These are phyloP conservation scores for Heliconius hermathena DNA, from an alignment of 1,140 invertebrate genomes.

Conservation along the genomic window DNA sequence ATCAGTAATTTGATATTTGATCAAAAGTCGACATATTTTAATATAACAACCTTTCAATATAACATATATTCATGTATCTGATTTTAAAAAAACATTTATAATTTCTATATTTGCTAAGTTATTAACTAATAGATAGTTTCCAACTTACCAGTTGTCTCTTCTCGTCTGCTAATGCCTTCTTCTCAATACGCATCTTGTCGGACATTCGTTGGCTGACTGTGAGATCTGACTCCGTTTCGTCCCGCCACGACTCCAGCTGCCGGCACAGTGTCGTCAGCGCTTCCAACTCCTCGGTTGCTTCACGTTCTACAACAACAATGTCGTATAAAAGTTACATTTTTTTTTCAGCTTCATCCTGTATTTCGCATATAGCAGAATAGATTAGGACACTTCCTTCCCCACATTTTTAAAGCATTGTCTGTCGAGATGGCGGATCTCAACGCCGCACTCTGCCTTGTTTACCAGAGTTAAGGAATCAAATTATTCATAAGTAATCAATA, in stretches of 20 bases:
- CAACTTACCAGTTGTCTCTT: slow-evolving; percentile 76
- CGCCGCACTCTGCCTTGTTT: no score
- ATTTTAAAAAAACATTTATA: neutral
- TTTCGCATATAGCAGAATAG: no score
- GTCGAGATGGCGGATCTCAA: no score
- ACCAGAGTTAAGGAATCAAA: no score
- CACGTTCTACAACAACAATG: slow-evolving; percentile 60
- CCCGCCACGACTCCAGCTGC: slow-evolving; percentile 81
- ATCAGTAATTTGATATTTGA: slow-evolving; percentile 7
- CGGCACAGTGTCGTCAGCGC: slow-evolving; percentile 75
- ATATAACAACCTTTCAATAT: neutral
- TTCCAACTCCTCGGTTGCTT: slow-evolving; percentile 79
- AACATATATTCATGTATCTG: neutral
- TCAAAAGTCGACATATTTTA: neutral
- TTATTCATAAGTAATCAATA: no score
- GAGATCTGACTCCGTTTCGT: slow-evolving; percentile 81
- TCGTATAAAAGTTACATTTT: no score
- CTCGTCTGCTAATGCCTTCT: slow-evolving; percentile 75
- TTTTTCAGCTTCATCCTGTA: no score
- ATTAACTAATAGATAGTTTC: neutral
- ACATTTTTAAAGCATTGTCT: no score
- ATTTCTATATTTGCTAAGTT: neutral
- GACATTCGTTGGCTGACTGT: slow-evolving; percentile 81
- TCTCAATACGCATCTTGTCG: slow-evolving; percentile 82
- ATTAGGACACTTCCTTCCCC: no score